Percentiles rank a stretch among this genome's conserved stretches.
Evolutionary conservation across 2,888 invertebrate species (phyloP).

Genomic region (Melitaea athalia): DNA sequence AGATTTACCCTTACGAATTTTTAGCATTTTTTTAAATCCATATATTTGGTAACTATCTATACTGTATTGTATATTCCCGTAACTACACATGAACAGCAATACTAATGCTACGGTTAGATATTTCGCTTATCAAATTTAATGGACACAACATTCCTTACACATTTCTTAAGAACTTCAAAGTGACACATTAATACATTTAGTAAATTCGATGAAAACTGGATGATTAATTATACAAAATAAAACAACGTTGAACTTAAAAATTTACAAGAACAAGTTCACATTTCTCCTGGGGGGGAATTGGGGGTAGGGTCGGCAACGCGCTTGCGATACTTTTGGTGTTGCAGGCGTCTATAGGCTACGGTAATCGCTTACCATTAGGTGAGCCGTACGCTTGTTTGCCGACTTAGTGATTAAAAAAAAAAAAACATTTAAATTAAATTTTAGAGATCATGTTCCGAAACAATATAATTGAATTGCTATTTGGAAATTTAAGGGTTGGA

Average conservation of each 20-base stretch:
- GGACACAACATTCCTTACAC: conserved; percentile 29
- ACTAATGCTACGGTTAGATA: conserved; percentile 25
- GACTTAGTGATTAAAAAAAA: no score
- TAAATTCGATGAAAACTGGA: conserved; percentile 29
- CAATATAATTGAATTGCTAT: neutral
- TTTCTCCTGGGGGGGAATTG: no score
- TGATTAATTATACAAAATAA: conserved; percentile 8
- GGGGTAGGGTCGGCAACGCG: no score
- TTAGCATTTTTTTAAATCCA: conserved; percentile 18
- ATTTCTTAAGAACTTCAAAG: conserved; percentile 3
- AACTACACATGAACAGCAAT: conserved; percentile 29
- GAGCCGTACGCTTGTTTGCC: no score
- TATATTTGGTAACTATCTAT: conserved; percentile 40
- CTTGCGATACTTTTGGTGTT: no score
- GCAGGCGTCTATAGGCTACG: no score
- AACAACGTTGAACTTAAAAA: neutral
- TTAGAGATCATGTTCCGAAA: neutral
- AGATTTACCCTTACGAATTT: neutral
- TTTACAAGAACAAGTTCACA: neutral
- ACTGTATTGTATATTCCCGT: conserved; percentile 26
- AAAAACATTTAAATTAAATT: conserved; percentile 10
- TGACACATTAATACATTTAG: conserved; percentile 18
- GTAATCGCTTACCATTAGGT: no score
- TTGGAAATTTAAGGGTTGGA: conserved; percentile 18
- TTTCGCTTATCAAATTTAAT: conserved; percentile 25